These are phyloP conservation scores for Rhyacophila brunnea DNA, from an alignment of 1,140 invertebrate species.

Conservation along the genomic window DNA sequence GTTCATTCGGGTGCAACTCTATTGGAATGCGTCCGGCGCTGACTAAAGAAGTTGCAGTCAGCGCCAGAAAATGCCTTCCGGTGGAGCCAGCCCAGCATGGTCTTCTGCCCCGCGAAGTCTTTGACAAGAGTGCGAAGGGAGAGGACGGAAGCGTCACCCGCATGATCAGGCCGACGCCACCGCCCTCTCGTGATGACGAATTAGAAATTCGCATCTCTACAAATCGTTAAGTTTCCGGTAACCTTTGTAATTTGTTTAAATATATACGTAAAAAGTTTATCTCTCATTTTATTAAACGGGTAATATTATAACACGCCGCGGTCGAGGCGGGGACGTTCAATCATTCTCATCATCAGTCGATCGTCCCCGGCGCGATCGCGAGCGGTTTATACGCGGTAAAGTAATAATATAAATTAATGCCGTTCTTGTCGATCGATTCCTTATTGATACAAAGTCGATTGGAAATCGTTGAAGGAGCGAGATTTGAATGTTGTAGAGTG, in stretches of 20 bases:
- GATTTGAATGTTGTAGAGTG: background rate
- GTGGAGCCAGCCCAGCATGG: constrained; percentile 30
- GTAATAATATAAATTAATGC: too few species aligned
- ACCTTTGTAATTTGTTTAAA: constrained; percentile 1
- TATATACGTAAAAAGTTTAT: constrained; percentile 1
- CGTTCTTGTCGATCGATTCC: too few species aligned
- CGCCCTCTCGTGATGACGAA: background rate
- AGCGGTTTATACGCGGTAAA: too few species aligned
- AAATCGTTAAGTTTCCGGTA: constrained; percentile 4
- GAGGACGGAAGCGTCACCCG: constrained; percentile 2
- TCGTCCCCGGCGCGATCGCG: too few species aligned
- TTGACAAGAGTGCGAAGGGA: background rate
- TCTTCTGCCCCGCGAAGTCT: constrained; percentile 31
- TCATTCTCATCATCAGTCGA: too few species aligned
- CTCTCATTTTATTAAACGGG: constrained; percentile 11
- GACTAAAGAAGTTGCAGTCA: too few species aligned
- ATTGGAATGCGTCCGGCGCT: too few species aligned
- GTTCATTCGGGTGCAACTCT: too few species aligned
- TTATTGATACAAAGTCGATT: background rate
- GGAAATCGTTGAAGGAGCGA: background rate
- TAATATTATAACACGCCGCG: background rate
- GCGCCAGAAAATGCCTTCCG: background rate
- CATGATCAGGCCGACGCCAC: background rate
- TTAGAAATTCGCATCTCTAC: background rate
- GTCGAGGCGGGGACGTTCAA: background rate